Conservation (phyloP, 2,888 invertebrate species). For the Nesidiocoris tenuis region DNA sequence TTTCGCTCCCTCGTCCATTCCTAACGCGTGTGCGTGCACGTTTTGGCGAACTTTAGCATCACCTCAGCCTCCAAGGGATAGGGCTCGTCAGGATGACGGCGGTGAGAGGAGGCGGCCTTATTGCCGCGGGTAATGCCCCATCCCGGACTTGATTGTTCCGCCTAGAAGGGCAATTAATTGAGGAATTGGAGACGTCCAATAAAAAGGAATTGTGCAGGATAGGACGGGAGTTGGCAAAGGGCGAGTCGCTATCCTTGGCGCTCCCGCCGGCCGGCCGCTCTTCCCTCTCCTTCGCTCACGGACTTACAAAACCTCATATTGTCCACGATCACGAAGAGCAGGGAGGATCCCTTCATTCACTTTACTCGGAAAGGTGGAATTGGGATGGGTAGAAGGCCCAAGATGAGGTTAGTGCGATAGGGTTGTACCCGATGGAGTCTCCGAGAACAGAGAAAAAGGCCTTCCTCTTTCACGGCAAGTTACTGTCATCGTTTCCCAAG, state of each 20-base stretch:
- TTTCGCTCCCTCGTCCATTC: too few species aligned
- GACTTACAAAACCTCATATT: constrained; percentile 41
- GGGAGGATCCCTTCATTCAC: constrained; percentile 36
- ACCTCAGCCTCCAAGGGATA: neutral
- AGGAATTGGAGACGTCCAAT: constrained; percentile 45
- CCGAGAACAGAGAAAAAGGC: neutral
- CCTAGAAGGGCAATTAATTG: constrained; percentile 44
- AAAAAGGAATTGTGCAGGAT: constrained; percentile 43
- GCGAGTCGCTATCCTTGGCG: neutral
- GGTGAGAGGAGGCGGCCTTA: constrained; percentile 28
- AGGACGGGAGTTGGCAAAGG: neutral
- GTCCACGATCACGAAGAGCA: constrained; percentile 7
- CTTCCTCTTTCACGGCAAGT: constrained; percentile 24
- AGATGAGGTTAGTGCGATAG: constrained; percentile 35
- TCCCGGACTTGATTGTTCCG: constrained; percentile 44
- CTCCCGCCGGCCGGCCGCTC: neutral
- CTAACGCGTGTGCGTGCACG: neutral
- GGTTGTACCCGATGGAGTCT: neutral
- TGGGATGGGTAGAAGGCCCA: neutral
- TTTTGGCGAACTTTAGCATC: neutral
- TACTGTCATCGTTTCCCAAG: constrained; percentile 37
- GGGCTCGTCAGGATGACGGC: constrained; percentile 1
- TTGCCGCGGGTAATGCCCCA: constrained; percentile 41
- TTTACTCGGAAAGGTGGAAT: constrained; percentile 18
- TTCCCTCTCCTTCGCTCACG: constrained; percentile 12